Evolutionary conservation across 2,113 vertebrate genomes (phyloP), one percentile per base, ranked within the genome.

Genomic region (Elgaria multicarinata): DNA sequence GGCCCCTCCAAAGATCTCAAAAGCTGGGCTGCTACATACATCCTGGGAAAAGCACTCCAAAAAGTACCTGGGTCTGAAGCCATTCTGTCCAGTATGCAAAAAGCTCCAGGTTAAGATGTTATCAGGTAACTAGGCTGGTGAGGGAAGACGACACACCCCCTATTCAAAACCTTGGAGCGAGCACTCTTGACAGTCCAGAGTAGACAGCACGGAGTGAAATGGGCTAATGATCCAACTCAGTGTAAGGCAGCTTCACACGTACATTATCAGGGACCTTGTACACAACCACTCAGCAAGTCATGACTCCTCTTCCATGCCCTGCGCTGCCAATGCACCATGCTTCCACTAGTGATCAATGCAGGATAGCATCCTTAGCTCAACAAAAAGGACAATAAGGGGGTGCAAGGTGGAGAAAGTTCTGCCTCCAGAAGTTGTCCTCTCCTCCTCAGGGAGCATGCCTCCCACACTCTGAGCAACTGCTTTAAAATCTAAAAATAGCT

Each of bases 401-500:
- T 39, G 58, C 8, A 26, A 89, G 28, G 46, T 39, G 20, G 39
- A 16, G 6, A 33, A 22, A 16, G 16, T 16, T 12, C 20, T 2
- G 3, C 33, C 50, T 26, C 26, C 42, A 24, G 77, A 72, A 31
- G 42, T 20, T 31, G 42, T 66, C 80, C 76, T 33, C 72, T 10
- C 58, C 39, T 28, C 71, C 55, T 77, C 33, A 44, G 58, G n/a
- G 72, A 36, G 16, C 46, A 67, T 42, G 55, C 44, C 71, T 76
- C 71, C 44, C 24, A 66, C 7, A 2, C 69, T 53, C n/a, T 36
- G 26, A 77, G 62, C 72, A 85, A 85, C 33, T 84, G 81, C 88
- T 77, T 24, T 22, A 69, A 69, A n/a, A 55, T 53, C 88, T 89
- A 89, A 58, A 89, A 84, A 78, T 84, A 89, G 88, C 81, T 31